Base-by-base conservation (phyloP, 2,888 invertebrate species). In the Cinara cedri region DNA sequence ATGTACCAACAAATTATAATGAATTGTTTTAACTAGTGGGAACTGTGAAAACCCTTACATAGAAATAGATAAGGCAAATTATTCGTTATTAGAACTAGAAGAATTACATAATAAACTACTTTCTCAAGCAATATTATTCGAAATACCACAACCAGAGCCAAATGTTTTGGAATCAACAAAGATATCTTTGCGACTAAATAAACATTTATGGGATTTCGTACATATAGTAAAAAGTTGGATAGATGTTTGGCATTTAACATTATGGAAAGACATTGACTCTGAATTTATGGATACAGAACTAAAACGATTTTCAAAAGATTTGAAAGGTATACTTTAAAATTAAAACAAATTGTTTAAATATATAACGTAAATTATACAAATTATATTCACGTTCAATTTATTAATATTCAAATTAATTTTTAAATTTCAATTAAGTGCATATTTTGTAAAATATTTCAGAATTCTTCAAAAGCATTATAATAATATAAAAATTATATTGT, bases 261-360 rank as follows among this genome's bases (percentile, higher is more conserved):
- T 92, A 0, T 98, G 97, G 97, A 93, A 93, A 84, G 93, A 94
- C 85, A 95, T 97, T 81, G 96, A 97, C 84, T 94, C 96, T 1
- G 97, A 97, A 84, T 91, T 90, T 75, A 96, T 97, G 94, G 97
- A 97, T 85, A 91, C 94, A 86, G 96, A 97, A 85, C 94, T 96
- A 87, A 97, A 97, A 86, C 92, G 93, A 83, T 94, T 96, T 85
- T 91, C 92, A 0, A 95, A 95, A 84, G 95, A 96, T 83, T 86
- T 95, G 46, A 88, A 94, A 83, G 89, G 94, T 90, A 83, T 70
- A 60, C 16, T 60, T 60, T 3, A 3, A 60, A 14, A 26, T 60
- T 14, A 13, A 13, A n/a, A n/a, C n/a, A n/a, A n/a, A n/a, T n/a
- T n/a, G n/a, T n/a, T n/a, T n/a, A n/a, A n/a, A n/a, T n/a, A n/a